Base-by-base conservation (phyloP, 37 sponge, comb jelly and placozoan genomes). In the Beroe forskalii region DNA sequence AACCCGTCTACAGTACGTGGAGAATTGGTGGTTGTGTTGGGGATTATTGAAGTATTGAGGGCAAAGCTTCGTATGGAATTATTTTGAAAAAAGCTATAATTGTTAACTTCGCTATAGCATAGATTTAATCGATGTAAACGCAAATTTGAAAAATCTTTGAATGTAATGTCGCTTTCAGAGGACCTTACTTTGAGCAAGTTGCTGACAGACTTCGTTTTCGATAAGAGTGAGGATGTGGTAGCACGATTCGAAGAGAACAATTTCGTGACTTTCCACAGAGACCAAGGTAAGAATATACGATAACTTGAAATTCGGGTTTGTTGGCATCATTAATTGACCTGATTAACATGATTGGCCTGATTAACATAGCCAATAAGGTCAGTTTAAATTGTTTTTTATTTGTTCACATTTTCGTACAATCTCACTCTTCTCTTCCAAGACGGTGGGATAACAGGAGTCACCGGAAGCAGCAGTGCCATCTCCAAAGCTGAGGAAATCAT, bases 1-100 rank as follows among this genome's bases (percentile, higher is more conserved):
- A 41, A 80, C 55, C 86, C 42, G 28, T 80, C 42, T 23, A 41
- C 27, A 41, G 86, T 80, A 43, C n/a, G 86, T 80, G 28, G n/a
- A n/a, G n/a, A n/a, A n/a, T n/a, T n/a, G n/a, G n/a, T n/a, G n/a
- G n/a, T n/a, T n/a, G n/a, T n/a, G n/a, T n/a, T n/a, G n/a, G n/a
- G n/a, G n/a, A n/a, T n/a, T n/a, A n/a, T n/a, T n/a, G n/a, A n/a
- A n/a, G n/a, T n/a, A n/a, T n/a, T n/a, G n/a, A n/a, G n/a, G n/a
- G n/a, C n/a, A n/a, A n/a, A n/a, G n/a, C n/a, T n/a, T n/a, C n/a
- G n/a, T n/a, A n/a, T n/a, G n/a, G n/a, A n/a, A n/a, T n/a, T n/a
- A n/a, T n/a, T n/a, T 55, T 55, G 17, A 9, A 9, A 55, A 9
- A 55, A 9, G 60, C 60, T 55, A 55, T 55, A 17, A 55, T 55